phyloP scores from a whole-genome alignment of 2,797 vertebrate species.

The Scolopax rusticola region DNA sequence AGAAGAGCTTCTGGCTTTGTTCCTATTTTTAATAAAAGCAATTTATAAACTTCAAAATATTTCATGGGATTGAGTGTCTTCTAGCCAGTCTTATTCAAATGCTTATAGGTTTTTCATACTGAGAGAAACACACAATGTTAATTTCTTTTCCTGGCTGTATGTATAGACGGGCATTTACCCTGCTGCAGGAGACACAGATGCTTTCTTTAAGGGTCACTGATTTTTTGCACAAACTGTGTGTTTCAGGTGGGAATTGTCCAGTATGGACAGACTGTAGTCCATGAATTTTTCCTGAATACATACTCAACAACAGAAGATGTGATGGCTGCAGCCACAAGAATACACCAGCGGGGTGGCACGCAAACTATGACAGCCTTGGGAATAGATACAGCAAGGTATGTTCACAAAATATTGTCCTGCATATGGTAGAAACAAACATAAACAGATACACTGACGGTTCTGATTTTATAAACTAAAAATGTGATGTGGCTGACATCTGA shows the following conservation, averaged over 20 bases:
- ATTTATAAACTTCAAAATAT: not conserved
- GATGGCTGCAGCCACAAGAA: constrained; percentile 78
- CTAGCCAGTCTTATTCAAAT: not conserved
- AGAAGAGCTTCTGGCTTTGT: not conserved
- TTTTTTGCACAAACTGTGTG: not conserved
- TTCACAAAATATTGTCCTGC: not conserved
- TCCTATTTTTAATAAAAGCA: not conserved
- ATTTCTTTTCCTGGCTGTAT: not conserved
- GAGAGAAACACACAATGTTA: not conserved
- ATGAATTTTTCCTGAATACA: constrained; percentile 92
- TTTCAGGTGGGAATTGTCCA: constrained; percentile 96
- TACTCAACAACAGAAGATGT: constrained; percentile 85
- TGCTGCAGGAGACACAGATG: not conserved
- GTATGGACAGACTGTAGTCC: constrained; percentile 91
- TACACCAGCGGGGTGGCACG: constrained; percentile 85
- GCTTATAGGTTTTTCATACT: not conserved
- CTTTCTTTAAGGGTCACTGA: not conserved
- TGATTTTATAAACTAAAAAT: not conserved
- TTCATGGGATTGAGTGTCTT: not conserved
- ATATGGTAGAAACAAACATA: not conserved
- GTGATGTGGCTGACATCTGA: not conserved
- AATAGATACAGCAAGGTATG: constrained; percentile 92
- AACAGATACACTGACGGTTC: accelerated
- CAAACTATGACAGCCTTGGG: constrained; percentile 93
- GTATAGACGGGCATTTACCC: not conserved